Base-by-base conservation (phyloP, 2,113 vertebrate species). In the Cyprinus carpio region DNA sequence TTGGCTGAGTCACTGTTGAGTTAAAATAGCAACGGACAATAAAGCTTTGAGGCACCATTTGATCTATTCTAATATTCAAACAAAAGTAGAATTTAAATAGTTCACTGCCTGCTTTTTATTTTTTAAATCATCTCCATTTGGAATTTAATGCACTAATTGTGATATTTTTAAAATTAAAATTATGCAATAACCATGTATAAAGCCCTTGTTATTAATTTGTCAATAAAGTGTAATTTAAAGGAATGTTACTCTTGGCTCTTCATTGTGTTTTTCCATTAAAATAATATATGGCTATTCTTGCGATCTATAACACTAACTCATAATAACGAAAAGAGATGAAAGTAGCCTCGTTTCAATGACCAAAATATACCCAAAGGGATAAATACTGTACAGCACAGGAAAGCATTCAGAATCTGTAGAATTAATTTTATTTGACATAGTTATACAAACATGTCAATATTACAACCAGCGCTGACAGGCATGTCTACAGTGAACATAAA, bases 401-500 rank as follows among this genome's bases (percentile, higher is more conserved):
- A 37, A 40, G 27, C 4, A 82, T 69, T 9, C 2, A 74, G 11
- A 40, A 65, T 81, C 60, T 51, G 74, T 79, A 62, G 40, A 74
- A 58, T 51, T 16, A 3, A 71, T n/a, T 83, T 83, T 83, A 83
- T n/a, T 83, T 83, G 46, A 83, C 20, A 83, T 54, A 37, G 18
- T 83, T 91, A 89, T 84, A 84, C 18, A 91, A 40, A 46, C 11
- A 16, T 11, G 40, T 79, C n/a, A n/a, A n/a, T 91, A 93, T 90
- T 92, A 91, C 91, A 92, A 91, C 81, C 87, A 40, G 75, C 74
- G 85, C n/a, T 86, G 31, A 83, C 77, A 43, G 65, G 84, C 76
- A 74, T 20, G 10, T 83, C 71, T n/a, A n/a, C n/a, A n/a, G n/a
- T n/a, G n/a, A n/a, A n/a, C n/a, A n/a, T n/a, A n/a, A n/a, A n/a